Evolutionary conservation across 2,797 vertebrate species (phyloP), one percentile per base, ranked within the genome.

Genomic region (Chaetophractus vellerosus): DNA sequence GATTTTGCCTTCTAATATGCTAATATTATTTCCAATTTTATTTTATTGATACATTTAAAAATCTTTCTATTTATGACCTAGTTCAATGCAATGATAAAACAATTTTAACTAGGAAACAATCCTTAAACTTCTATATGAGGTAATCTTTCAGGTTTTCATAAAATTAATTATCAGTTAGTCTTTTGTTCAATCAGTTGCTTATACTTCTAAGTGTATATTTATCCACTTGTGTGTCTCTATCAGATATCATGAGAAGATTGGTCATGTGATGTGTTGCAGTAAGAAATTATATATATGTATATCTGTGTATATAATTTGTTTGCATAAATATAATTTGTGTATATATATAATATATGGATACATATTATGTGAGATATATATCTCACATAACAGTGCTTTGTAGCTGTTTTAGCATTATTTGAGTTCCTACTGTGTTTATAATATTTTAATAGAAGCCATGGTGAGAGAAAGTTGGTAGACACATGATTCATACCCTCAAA

Each of bases 111-210:
- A 64, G 1, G 6, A 85, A 74, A 83, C 3, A 1, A 0, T 69
- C 69, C 21, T 75, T 74, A 72, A 2, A 36, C 87, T 63, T 83
- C 23, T 33, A 14, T 21, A 26, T 66, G 24, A 64, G 18, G 82
- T 86, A 82, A 84, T 66, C 66, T 55, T 89, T 96, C 83, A 74
- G 6, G 26, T 84, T 91, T 92, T 41, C 4, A 21, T 41, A 33
- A 93, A 86, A 63, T 79, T 55, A 64, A 6, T 64, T 12, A 66
- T 71, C n/a, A 45, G 19, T 75, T 80, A n/a, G 61, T 28, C 5
- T 71, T 83, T 69, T 33, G 33, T 9, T 94, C 12, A 87, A 61
- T 33, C 23, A 24, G 1, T 57, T 88, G 28, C 18, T 76, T 59
- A 91, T 82, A 86, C 36, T n/a, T 94, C 15, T 78, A 87, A 36